Base-by-base conservation (phyloP, 1,140 invertebrate species). In the Plodia interpunctella region DNA sequence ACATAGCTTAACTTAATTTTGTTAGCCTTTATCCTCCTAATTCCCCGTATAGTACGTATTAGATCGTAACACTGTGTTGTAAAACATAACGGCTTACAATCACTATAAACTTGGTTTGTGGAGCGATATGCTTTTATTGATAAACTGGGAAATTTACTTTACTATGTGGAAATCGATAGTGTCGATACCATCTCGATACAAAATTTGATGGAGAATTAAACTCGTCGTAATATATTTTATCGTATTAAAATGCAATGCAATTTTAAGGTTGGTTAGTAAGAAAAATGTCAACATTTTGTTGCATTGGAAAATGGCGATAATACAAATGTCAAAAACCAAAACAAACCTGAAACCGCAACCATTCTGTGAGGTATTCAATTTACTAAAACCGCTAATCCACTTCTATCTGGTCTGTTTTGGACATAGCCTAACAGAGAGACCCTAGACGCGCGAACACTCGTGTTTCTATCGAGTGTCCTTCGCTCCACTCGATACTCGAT, bases 401-500 rank as follows among this genome's bases (percentile, higher is more conserved):
- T 59, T 56, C 20, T 63, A 64, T 63, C 71, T 69, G 70, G 66
- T 58, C 57, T 76, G 68, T 70, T 66, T 62, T 60, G 69, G 66
- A 75, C 70, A 67, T 65, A 55, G 54, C 58, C 62, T 55, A 59
- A 62, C 59, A 62, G 61, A 75, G 67, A 66, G 59, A 60, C 52
- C 59, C 64, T 72, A 68, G 68, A 51, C 64, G 68, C 63, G 64
- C 68, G 64, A 68, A 64, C 49, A 68, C 65, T 60, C 55, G 66
- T 66, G 72, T 50, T 55, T 51, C 44, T 60, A 63, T 70, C 58
- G 63, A 76, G 71, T 56, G 65, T 64, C 54, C 73, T 72, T 60
- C 25, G n/a, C 52, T 30, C 63, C 70, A 73, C 76, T 78, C 72
- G 66, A 74, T 76, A 74, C 61, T 61, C 65, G 71, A 78, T 74